phyloP scores from a whole-genome alignment of 2,888 invertebrate species.

The Drosophila atripex region DNA sequence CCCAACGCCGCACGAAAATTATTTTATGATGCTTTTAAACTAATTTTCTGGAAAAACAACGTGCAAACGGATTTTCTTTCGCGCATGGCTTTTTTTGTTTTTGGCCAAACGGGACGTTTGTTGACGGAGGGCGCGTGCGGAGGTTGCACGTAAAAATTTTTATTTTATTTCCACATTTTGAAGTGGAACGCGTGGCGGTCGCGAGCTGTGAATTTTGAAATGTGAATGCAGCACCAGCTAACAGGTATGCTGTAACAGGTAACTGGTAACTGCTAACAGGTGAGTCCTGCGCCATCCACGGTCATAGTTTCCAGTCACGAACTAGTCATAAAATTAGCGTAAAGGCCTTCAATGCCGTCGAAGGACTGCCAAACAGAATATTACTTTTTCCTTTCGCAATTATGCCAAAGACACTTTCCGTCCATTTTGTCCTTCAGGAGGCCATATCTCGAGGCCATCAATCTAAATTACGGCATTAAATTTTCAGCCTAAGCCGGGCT shows the following conservation, averaged over 20 bases:
- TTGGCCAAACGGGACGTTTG: conserved; percentile 37
- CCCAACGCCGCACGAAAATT: conserved; percentile 66
- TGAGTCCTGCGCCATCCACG: conserved; percentile 14
- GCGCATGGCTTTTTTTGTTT: conserved; percentile 4
- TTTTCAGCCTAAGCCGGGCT: conserved; percentile 40
- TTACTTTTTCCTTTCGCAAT: conserved; percentile 28
- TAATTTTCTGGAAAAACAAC: conserved; percentile 73
- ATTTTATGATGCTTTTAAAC: conserved; percentile 79
- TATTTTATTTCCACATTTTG: conserved; percentile 51
- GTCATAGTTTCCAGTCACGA: conserved; percentile 59
- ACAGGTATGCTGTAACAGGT: conserved; percentile 10
- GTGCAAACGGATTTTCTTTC: conserved; percentile 49
- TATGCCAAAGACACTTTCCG: conserved; percentile 53
- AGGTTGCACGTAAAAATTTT: conserved; percentile 61
- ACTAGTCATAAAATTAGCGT: conserved; percentile 61
- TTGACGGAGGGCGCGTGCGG: conserved; percentile 57
- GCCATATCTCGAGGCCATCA: conserved; percentile 53
- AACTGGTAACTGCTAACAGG: conserved; percentile 24
- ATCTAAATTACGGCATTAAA: conserved; percentile 68
- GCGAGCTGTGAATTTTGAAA: conserved; percentile 42
- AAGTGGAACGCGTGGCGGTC: conserved; percentile 38
- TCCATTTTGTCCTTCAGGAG: conserved; percentile 23
- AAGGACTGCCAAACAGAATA: conserved; percentile 10
- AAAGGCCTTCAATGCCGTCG: conserved; percentile 26
- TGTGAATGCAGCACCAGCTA: conserved; percentile 43